phyloP scores from a whole-genome alignment of 2,797 vertebrate species.

The Chelonia mydas region DNA sequence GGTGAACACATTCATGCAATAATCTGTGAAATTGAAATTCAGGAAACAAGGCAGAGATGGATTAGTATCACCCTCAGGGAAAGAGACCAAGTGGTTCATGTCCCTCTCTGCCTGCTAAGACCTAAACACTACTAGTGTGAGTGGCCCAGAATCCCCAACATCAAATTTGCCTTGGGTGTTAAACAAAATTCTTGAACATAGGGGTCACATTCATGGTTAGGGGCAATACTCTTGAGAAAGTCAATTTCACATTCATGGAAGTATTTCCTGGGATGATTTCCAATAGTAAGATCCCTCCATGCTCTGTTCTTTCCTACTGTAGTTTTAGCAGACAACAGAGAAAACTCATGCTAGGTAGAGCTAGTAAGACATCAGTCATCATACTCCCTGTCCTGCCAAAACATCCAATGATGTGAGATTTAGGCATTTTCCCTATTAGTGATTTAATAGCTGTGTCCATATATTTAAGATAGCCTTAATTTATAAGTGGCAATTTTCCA shows the following conservation, averaged over 20 bases:
- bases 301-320: slow-evolving; percentile 12
- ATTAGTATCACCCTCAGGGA: not conserved
- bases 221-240: not conserved
- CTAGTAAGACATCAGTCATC: slow-evolving; percentile 18
- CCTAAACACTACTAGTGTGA: not conserved
- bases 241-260: slow-evolving; percentile 7
- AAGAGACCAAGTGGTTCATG: not conserved
- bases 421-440: not conserved
- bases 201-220: not conserved
- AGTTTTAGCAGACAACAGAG: slow-evolving; percentile 35
- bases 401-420: not conserved
- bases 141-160: not conserved
- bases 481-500: not conserved
- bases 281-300: slow-evolving; percentile 28
- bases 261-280: not conserved
- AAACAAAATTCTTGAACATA: not conserved
- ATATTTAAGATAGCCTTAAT: not conserved
- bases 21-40: not conserved
- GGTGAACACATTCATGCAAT: not conserved
- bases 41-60: not conserved
- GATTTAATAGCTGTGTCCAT: not conserved
- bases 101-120: not conserved
- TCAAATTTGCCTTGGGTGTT: not conserved
- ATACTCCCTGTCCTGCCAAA: not conserved
- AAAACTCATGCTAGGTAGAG: not conserved